phyloP scores from a whole-genome alignment of 1,140 invertebrate species.

The Neodiprion fabricii region DNA sequence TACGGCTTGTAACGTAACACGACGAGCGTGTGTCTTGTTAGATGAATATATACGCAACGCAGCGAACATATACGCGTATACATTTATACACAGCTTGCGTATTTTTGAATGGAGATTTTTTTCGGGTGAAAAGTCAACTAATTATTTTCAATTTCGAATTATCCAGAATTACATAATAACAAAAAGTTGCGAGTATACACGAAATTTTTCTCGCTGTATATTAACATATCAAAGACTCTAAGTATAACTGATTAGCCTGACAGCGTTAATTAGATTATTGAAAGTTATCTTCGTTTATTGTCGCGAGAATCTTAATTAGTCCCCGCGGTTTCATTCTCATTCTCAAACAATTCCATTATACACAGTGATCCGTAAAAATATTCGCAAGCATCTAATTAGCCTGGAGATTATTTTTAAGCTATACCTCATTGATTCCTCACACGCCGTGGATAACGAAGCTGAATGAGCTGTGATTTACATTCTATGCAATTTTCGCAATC shows the following conservation, averaged over 20 bases:
- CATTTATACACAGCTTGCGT: not conserved
- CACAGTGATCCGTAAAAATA: no score
- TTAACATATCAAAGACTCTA: no score
- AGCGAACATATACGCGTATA: not conserved
- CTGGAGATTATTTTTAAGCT: no score
- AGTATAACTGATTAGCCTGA: not conserved
- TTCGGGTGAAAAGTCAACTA: constrained; percentile 1
- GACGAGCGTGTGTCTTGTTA: not conserved
- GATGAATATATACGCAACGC: not conserved
- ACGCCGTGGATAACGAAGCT: no score
- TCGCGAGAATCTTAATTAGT: no score
- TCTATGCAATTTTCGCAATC: no score
- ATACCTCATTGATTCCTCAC: no score
- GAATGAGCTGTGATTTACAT: no score
- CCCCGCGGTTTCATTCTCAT: no score
- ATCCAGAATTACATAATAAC: not conserved
- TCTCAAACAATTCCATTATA: no score
- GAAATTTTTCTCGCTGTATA: not conserved
- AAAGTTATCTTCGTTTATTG: not conserved
- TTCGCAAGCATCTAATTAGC: no score
- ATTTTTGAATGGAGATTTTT: not conserved
- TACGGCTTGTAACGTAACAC: not conserved
- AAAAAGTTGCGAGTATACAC: not conserved
- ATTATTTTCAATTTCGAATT: not conserved
- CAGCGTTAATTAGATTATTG: not conserved